Evolutionary conservation across 2,797 vertebrate species (phyloP), one percentile per base, ranked within the genome.

Genomic region (Vireo griseus): DNA sequence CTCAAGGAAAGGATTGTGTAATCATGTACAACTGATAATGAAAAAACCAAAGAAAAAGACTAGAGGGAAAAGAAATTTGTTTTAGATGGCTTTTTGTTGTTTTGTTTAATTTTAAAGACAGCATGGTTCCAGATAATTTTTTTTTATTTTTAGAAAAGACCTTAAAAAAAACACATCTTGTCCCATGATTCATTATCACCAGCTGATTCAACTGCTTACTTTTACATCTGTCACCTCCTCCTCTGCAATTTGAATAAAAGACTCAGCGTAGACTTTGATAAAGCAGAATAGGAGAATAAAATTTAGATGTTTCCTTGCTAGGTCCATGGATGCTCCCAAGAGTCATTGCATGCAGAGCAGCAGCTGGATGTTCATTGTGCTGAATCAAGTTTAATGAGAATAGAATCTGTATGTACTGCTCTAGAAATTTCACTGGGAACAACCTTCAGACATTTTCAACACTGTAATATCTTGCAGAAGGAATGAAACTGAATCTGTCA

Each of bases 321-420:
- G 55, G 25, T 90, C 29, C 13, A 5, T 71, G 73, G 65, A 21
- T 69, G 35, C 4, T 92, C 62, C 68, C 73, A 57, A 77, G 76
- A 83, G 72, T 67, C 45, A 55, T 35, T 80, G 45, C 78, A 40
- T 57, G 67, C 72, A 85, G 74, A 91, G 77, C 25, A 81, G 84
- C 92, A 94, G 74, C 83, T 96, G 89, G 58, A 79, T 93, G 47
- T 73, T 93, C 81, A 59, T 59, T 94, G 74, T 85, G 84, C 92
- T 93, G 92, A 85, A 92, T 79, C 71, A 65, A 92, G 88, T 74
- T 67, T 88, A 88, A 93, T 80, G 82, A 91, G 55, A 62, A 48
- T 45, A 78, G 62, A 91, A 90, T 69, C 77, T 66, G 12, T 87
- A 71, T 59, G 66, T 52, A 52, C 39, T 80, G 19, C 72, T 73